These are phyloP conservation scores for Podilymbus podiceps DNA, from an alignment of 2,113 vertebrate genomes.

Conservation along the genomic window DNA sequence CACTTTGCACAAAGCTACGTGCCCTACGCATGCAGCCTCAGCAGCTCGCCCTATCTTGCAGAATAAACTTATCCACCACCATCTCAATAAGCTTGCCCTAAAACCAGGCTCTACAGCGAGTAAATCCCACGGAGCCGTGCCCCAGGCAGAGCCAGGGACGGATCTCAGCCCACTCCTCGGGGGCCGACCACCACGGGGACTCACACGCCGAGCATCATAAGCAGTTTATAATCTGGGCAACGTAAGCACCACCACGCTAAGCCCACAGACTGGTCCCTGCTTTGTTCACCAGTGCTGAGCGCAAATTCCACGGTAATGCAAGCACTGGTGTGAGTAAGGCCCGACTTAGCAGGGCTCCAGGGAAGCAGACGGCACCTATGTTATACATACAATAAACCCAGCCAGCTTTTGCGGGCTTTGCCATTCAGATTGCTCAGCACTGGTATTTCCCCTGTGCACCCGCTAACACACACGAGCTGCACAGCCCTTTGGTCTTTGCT, in stretches of 20 bases:
- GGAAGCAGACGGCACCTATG: background rate
- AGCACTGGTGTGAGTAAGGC: background rate
- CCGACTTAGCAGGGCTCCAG: background rate
- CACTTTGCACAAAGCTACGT: accelerated
- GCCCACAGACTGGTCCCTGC: background rate
- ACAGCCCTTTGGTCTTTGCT: background rate
- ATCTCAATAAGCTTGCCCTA: background rate
- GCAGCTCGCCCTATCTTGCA: background rate
- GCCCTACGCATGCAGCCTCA: background rate
- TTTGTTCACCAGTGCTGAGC: background rate
- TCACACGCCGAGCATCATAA: accelerated
- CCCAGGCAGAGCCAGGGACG: background rate
- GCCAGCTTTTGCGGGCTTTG: background rate
- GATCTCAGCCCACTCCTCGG: background rate
- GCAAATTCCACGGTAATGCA: background rate
- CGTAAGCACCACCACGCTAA: background rate
- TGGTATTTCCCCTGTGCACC: background rate
- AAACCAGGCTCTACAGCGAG: background rate
- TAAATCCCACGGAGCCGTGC: background rate
- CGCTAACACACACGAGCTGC: background rate
- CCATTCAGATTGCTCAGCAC: background rate
- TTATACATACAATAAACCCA: background rate
- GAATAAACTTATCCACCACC: background rate
- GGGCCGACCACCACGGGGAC: background rate
- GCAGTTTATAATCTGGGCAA: background rate